Evolutionary conservation across 2,113 vertebrate genomes (phyloP).

Genomic region (Odocoileus virginianus): DNA sequence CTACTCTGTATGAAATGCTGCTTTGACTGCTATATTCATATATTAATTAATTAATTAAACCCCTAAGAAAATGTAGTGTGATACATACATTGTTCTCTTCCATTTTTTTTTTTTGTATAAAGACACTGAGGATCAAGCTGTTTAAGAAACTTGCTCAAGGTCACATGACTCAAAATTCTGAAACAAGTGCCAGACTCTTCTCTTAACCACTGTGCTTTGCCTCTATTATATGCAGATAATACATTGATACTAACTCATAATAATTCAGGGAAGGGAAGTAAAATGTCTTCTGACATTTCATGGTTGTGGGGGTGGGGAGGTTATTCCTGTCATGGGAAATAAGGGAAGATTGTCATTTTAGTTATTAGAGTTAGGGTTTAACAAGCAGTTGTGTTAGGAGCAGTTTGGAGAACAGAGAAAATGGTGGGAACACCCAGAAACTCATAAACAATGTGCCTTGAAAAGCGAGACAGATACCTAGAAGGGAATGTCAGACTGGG

Average conservation of each 20-base stretch:
- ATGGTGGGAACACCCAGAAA: background rate
- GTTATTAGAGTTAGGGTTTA: background rate
- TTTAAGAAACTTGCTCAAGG: background rate
- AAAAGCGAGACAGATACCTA: background rate
- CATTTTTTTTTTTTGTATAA: background rate
- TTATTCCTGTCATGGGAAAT: background rate
- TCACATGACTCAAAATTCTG: background rate
- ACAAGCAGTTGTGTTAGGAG: too few relatives aligned
- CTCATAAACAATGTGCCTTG: background rate
- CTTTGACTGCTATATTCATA: background rate
- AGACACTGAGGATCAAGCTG: background rate
- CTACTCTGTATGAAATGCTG: background rate
- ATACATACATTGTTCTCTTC: background rate
- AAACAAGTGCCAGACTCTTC: background rate
- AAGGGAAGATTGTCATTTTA: background rate
- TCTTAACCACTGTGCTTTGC: background rate
- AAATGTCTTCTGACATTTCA: background rate
- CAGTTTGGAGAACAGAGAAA: background rate
- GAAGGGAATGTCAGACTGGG: background rate
- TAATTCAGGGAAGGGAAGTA: background rate
- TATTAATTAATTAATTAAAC: background rate
- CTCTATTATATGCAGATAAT: background rate
- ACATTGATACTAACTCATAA: too few relatives aligned
- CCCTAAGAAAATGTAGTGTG: background rate
- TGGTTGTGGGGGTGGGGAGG: background rate